Evolutionary conservation across 2,113 vertebrate species (phyloP), one percentile per base, ranked within the genome.

Genomic region (Sorex fumeus): DNA sequence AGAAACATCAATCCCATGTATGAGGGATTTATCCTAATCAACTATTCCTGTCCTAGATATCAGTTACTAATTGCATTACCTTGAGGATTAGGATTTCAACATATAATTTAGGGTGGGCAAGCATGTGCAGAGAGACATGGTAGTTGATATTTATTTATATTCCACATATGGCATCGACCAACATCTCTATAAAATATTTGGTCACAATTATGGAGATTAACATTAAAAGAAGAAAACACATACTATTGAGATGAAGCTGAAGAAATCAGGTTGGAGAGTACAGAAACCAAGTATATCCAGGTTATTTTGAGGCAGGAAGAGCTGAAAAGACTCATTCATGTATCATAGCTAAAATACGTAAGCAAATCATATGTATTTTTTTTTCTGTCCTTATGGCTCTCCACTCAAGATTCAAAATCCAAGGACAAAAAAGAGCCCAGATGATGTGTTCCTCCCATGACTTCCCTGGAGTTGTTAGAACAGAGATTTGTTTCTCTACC

Each of bases 201-300:
- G 36, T 87, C 84, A 25, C 3, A 81, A 66, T 34, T 30, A 72
- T 3, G 81, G 21, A 43, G 67, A 77, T 12, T 76, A 76, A 85
- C 19, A 83, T 89, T 60, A 86, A 57, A 16, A 15, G 91, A 82
- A 40, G n/a, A 79, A 86, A 79, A 76, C 18, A 79, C 47, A 43
- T n/a, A 88, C 77, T 50, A 78, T 87, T 57, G 83, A 84, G 34
- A 60, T 60, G 60, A 88, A 64, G 36, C 27, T 53, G 84, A 72
- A 72, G 36, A 84, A 90, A 62, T 28, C 16, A 36, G 10, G 47
- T 66, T 84, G 23, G 43, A 71, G 21, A 69, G 34, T 18, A 27
- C 16, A 90, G 34, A 28, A 78, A 85, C 76, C 34, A 89, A 84
- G 21, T n/a, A 82, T 62, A 75, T 91, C 32, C 21, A 27, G 32